Base-by-base conservation (phyloP, 2,797 vertebrate genomes). In the Synanceia verrucosa region DNA sequence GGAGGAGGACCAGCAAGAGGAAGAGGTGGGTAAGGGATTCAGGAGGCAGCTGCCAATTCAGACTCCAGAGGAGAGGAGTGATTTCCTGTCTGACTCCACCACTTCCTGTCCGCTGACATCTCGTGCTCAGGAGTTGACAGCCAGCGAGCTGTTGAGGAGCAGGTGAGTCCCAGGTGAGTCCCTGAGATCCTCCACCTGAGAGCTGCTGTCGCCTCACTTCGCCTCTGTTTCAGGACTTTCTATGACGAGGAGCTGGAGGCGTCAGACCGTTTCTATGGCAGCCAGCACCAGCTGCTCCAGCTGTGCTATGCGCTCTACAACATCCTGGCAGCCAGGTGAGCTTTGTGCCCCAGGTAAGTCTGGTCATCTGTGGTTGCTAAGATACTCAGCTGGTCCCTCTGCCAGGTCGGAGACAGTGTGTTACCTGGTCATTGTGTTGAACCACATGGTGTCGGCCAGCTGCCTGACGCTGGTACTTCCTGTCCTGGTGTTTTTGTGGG, bases 391-490 rank as follows among this genome's bases (percentile, higher is more conserved):
- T 8, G 0, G 1, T 52, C 6, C 9, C 14, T 6, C n/a, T 18
- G 33, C 0, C 47, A 90, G 89, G 73, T 90, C 89, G 0, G 89
- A 90, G 76, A 85, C 82, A 0, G 85, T 90, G 58, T 90, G 89
- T 21, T 90, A 88, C 44, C 77, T 90, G 70, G 89, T 90, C 29
- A 89, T 90, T 1, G 87, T 90, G 23, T 13, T 86, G 64, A 90
- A 99, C 87, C 97, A 99, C 91, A 97, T 98, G 96, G 88, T 97
- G 74, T 98, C 97, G 0, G 97, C 96, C 65, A 98, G 96, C 66
- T 93, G 96, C 86, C 95, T 97, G 76, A 98, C 97, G 0, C 82
- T 99, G 28, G 95, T 97, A 16, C 93, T 99, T 65, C 97, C 97
- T 58, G 94, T 99, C 67, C 94, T 97, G 16, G 97, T 99, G 70